Evolutionary conservation across 2,797 vertebrate genomes (phyloP).

Genomic region (Aulostomus chinensis): DNA sequence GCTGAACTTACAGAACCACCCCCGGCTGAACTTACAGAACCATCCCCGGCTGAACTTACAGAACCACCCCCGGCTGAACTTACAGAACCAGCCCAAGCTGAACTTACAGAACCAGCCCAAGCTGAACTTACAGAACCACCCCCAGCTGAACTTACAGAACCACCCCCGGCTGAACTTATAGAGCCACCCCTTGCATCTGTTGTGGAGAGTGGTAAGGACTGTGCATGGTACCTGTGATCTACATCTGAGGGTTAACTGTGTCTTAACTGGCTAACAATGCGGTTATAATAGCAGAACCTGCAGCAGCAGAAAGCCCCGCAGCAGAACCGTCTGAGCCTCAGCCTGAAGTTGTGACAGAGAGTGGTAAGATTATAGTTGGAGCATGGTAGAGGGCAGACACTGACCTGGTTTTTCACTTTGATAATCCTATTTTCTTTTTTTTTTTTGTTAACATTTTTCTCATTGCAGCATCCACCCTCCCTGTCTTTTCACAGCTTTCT

Average conservation of each 20-base stretch:
- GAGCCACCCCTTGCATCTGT: slow-evolving; percentile 25
- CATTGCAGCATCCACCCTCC: slow-evolving; percentile 13
- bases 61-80: slow-evolving; percentile 18
- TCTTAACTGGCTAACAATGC: slow-evolving; percentile 31
- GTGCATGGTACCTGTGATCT: slow-evolving; percentile 12
- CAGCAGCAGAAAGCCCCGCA: slow-evolving; percentile 40
- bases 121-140: too few species aligned
- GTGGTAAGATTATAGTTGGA: slow-evolving; percentile 55
- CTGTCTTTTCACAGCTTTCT: slow-evolving; percentile 11
- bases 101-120: slow-evolving; percentile 11
- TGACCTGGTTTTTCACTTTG: not conserved
- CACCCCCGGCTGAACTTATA: slow-evolving; percentile 16
- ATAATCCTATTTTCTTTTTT: slow-evolving; percentile 4
- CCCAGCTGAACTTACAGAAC: slow-evolving; percentile 10
- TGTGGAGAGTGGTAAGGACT: slow-evolving; percentile 61
- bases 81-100: slow-evolving; percentile 23
- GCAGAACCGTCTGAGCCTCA: slow-evolving; percentile 42
- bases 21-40: slow-evolving; percentile 31
- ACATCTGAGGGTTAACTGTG: slow-evolving; percentile 11
- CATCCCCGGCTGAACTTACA: slow-evolving; percentile 8
- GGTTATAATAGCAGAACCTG: slow-evolving; percentile 54
- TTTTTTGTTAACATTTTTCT: slow-evolving; percentile 7
- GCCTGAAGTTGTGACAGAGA: slow-evolving; percentile 34
- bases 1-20: slow-evolving; percentile 9
- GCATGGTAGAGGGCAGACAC: slow-evolving; percentile 6